phyloP scores from a whole-genome alignment of 2,888 invertebrate species.

The Machimus atricapillus region DNA sequence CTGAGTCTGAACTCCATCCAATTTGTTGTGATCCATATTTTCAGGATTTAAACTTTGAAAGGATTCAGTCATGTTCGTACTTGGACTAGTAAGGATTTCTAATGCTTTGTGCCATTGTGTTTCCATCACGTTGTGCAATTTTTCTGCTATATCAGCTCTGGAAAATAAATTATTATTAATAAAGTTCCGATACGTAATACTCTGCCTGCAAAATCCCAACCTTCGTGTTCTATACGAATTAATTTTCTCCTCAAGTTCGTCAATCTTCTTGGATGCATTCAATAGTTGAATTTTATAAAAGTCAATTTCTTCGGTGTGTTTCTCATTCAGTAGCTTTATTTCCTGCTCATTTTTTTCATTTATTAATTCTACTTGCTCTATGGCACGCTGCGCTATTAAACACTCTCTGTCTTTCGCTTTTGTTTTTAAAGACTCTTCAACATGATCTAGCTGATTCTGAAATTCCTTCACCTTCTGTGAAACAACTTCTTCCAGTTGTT shows the following conservation, averaged over 20 bases:
- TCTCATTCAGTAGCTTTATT: slow-evolving; percentile 78
- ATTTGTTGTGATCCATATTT: slow-evolving; percentile 44
- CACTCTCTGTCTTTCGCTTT: slow-evolving; percentile 72
- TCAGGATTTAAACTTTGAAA: slow-evolving; percentile 30
- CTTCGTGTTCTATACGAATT: slow-evolving; percentile 57
- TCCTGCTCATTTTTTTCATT: slow-evolving; percentile 77
- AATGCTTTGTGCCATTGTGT: slow-evolving; percentile 81
- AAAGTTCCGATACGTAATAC: background rate
- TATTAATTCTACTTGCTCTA: slow-evolving; percentile 75
- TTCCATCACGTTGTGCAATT: slow-evolving; percentile 80
- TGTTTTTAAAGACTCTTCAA: slow-evolving; percentile 70
- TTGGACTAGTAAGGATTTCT: slow-evolving; percentile 69
- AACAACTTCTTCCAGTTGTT: slow-evolving; percentile 80
- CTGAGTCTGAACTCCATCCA: slow-evolving; percentile 47
- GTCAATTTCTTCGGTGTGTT: slow-evolving; percentile 79
- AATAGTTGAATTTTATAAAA: slow-evolving; percentile 75
- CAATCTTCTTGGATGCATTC: slow-evolving; percentile 73
- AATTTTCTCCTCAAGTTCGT: slow-evolving; percentile 69
- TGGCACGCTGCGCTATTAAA: slow-evolving; percentile 73
- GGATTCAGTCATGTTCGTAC: slow-evolving; percentile 42
- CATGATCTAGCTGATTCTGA: slow-evolving; percentile 74
- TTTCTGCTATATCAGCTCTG: slow-evolving; percentile 74
- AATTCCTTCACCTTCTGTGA: slow-evolving; percentile 79
- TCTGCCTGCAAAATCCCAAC: slow-evolving; percentile 38
- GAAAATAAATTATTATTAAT: slow-evolving; percentile 51